A percentile compares a stretch with the other conserved stretches of the same genome.
Conservation (phyloP, 2,113 vertebrate species). For the Sarotherodon lohbergeri region DNA sequence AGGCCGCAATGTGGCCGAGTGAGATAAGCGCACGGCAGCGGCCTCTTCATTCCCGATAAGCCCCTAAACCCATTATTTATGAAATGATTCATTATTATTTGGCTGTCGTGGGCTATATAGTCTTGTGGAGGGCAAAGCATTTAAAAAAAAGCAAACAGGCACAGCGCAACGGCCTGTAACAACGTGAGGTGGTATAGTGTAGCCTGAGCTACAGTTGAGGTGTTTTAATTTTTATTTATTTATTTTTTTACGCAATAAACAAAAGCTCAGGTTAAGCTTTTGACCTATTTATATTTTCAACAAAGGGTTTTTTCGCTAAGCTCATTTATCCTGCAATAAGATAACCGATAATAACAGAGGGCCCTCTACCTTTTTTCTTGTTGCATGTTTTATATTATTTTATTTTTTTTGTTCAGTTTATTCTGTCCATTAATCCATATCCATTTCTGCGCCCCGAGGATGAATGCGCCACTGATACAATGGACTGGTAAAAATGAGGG, state of each 20-base stretch:
- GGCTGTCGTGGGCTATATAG: constrained; percentile 77
- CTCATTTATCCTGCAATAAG: constrained; percentile 17
- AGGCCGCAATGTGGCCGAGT: constrained; percentile 87
- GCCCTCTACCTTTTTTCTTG: neutral
- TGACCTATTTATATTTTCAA: constrained; percentile 33
- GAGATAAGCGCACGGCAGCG: constrained; percentile 86
- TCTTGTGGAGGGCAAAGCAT: constrained; percentile 84
- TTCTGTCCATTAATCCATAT: constrained; percentile 12
- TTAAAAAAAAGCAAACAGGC: constrained; percentile 66
- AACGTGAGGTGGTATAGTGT: constrained; percentile 42
- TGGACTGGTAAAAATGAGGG: neutral
- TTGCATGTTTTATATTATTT: neutral
- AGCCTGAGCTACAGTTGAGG: constrained; percentile 30
- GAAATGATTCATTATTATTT: constrained; percentile 96
- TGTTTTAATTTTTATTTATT: constrained; percentile 27
- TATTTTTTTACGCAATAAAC: constrained; percentile 45
- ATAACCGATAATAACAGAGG: constrained; percentile 13
- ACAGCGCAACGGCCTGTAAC: constrained; percentile 54
- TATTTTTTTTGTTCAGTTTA: neutral
- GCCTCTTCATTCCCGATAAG: constrained; percentile 90
- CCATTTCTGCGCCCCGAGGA: neutral
- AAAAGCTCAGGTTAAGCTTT: constrained; percentile 55
- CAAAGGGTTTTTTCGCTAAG: constrained; percentile 1
- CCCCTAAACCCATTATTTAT: constrained; percentile 91
- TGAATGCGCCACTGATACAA: neutral